phyloP scores from a whole-genome alignment of 2,113 vertebrate genomes.

The Otis tarda region DNA sequence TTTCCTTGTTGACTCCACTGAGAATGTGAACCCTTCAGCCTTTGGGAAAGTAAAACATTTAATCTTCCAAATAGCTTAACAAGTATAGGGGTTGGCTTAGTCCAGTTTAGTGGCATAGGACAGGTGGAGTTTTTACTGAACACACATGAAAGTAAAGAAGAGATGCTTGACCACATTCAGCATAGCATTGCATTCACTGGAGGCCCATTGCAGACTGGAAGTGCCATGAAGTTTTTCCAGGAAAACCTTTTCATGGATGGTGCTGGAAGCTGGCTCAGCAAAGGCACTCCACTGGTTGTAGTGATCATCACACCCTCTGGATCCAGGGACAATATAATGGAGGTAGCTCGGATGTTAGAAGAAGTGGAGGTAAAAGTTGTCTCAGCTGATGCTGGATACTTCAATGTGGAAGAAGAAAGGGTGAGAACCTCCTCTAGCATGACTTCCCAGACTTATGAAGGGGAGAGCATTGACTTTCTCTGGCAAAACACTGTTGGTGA shows the following conservation, averaged over 20 bases:
- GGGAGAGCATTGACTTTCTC: neutral
- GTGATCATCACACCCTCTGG: constrained; percentile 76
- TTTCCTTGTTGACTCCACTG: constrained; percentile 80
- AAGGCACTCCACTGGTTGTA: constrained; percentile 73
- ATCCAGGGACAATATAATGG: constrained; percentile 67
- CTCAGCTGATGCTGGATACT: constrained; percentile 61
- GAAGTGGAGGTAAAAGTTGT: constrained; percentile 70
- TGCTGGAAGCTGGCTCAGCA: constrained; percentile 69
- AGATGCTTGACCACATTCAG: constrained; percentile 41
- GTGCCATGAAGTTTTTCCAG: constrained; percentile 66
- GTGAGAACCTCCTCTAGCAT: constrained; percentile 22
- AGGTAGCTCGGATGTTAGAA: constrained; percentile 63
- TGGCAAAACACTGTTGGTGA: constrained; percentile 3
- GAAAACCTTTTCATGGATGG: constrained; percentile 64
- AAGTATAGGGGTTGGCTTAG: constrained; percentile 78
- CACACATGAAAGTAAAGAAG: constrained; percentile 59
- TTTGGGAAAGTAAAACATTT: constrained; percentile 61
- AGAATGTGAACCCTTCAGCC: neutral
- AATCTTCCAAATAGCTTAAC: constrained; percentile 45
- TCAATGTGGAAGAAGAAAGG: constrained; percentile 37
- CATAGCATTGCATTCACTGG: constrained; percentile 13
- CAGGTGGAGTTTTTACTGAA: constrained; percentile 79
- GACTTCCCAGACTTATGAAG: neutral
- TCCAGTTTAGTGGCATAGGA: constrained; percentile 69
- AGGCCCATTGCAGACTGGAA: constrained; percentile 59